Evolutionary conservation across 1,140 invertebrate genomes (phyloP), one percentile per base, ranked within the genome.

Genomic region (Hermatobates lingyangjiaoensis): DNA sequence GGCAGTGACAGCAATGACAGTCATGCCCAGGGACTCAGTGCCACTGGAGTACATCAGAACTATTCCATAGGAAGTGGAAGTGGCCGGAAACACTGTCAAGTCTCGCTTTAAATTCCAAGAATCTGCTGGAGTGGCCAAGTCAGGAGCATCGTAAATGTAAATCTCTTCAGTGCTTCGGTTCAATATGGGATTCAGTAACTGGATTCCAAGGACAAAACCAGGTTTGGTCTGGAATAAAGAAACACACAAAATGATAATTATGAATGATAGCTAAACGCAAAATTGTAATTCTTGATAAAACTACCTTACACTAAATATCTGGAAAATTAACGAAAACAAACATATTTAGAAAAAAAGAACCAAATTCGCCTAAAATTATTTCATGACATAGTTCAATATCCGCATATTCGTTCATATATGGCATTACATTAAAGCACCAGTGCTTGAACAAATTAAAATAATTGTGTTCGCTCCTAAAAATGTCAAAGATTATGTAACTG

Each of bases 141-240:
- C 56, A 25, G 53, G 58, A 1, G 80, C 77, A 65, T 91, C 84
- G 53, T 81, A 75, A 44, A 94, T 76, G 24, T 73, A 72, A 30
- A 93, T 80, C 55, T 73, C 71, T 68, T 93, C 89, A 0, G 81
- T 81, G 50, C 85, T 91, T 48, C 82, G 74, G 63, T 89, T 87
- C 50, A 84, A 79, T 50, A 91, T 85, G 1, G 87, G 87, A 70
- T 90, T 92, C 1, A 94, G 61, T 5, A 88, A 70, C 60, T 88
- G 85, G 26, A 89, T 75, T 21, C 83, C 83, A 25, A 88, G 69
- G 1, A 86, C 82, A 50, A 57, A 58, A 3, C 81, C 80, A 1
- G 82, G 80, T 24, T 75, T 75, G 53, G 80, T 81, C 68, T 76
- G 70, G 18, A 77, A 59, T 24, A 27, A 51, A 39, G 7, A 49